Conservation (phyloP, 2,888 invertebrate species). For the Exocentrus adspersus region DNA sequence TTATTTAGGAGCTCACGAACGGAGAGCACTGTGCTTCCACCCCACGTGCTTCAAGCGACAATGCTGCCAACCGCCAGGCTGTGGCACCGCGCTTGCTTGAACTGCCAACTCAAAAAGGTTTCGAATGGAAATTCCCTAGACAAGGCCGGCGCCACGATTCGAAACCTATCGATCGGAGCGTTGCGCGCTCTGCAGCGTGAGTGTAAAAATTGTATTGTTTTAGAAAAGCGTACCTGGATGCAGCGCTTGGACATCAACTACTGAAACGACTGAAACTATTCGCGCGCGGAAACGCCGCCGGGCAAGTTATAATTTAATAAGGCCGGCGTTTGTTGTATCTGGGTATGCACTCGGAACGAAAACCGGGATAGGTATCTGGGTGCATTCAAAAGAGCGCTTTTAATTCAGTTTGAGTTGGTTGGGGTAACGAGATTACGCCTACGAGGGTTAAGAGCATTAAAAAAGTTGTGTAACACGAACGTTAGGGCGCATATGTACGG, state of each 20-base stretch:
- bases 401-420: constrained; percentile 27
- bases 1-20: constrained; percentile 32
- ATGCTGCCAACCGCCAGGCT: constrained; percentile 53
- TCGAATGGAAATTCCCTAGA: constrained; percentile 10
- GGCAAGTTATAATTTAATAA: constrained; percentile 26
- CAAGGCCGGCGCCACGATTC: constrained; percentile 21
- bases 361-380: constrained; percentile 8
- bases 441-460: no score
- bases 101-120: neutral
- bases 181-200: neutral
- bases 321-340: constrained; percentile 8
- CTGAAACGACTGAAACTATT: no score
- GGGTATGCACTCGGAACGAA: constrained; percentile 13
- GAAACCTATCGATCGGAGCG: constrained; percentile 24
- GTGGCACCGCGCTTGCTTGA: constrained; percentile 9
- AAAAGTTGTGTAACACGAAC: no score
- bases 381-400: constrained; percentile 20
- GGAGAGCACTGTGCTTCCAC: constrained; percentile 53
- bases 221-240: constrained; percentile 18
- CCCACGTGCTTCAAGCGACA: constrained; percentile 60
- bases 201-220: constrained; percentile 5
- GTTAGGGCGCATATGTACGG: no score
- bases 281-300: neutral
- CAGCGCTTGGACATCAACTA: constrained; percentile 14
- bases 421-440: no score